Evolutionary conservation across 64 coral and sea anemone species (phyloP), one percentile per base, ranked within the genome.

Genomic region (Montipora sp.): DNA sequence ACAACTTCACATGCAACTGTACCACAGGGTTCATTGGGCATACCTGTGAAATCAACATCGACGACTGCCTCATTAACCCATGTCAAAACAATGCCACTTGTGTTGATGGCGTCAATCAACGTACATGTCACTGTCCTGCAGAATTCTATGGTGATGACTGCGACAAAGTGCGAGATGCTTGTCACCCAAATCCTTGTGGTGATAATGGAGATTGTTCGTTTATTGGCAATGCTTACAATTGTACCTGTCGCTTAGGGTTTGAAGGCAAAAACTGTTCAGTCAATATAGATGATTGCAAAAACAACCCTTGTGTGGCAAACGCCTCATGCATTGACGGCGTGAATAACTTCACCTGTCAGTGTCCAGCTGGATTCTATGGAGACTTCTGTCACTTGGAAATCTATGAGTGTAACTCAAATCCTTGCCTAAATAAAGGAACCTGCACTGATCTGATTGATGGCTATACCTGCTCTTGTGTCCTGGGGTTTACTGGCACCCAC

Each of bases 281-380:
- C 4, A 65, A 82, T 15, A 65, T 82, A 45, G 53, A 94, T 51
- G 95, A 94, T 81, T 96, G 95, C 58, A 67, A 75, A 50, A 78
- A 69, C 72, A 77, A 90, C 77, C 51, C 84, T 57, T 96, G 95
- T 78, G 79, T 91, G 14, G 79, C 78, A 51, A 96, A 96, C 71
- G 95, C 95, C 21, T 91, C 92, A 7, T 96, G 95, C 70, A n/a
- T 88, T 6, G 92, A 96, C 50, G 87, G 81, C 57, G 61, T 95
- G 19, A 95, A 98, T 79, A 93, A 93, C 73, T 96, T 93, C 53
- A 88, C 83, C 5, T 98, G 96, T 69, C 87, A 84, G 13, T 98
- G 96, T 47, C 89, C 94, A 4, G 23, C 24, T 72, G 96, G 92
- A 81, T 96, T 89, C 72, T 75, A 84, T 65, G 95, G 95, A 82